These are phyloP conservation scores for Sinhomidia bicolor DNA, from an alignment of 2,888 invertebrate species.

Conservation along the genomic window DNA sequence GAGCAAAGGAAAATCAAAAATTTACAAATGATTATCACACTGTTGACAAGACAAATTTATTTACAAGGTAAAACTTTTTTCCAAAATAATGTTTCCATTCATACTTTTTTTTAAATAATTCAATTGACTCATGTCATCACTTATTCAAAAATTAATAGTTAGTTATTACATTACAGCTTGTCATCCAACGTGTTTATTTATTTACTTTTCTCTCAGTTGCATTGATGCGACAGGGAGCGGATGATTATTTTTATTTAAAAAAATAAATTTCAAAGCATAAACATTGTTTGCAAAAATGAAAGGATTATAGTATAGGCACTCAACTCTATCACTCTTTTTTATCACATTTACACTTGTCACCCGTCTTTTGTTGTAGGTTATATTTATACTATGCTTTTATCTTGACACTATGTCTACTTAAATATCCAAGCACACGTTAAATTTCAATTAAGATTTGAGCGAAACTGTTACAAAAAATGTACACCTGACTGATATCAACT, in stretches of 20 bases:
- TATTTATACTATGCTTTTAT: background rate
- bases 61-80: background rate
- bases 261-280: background rate
- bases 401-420: too few species aligned
- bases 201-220: background rate
- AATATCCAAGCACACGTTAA: conserved; percentile 5
- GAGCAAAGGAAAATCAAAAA: background rate
- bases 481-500: background rate
- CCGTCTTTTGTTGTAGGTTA: background rate
- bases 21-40: background rate
- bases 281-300: conserved; percentile 14
- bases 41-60: background rate
- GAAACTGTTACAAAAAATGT: background rate
- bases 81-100: background rate
- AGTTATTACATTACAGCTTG: too few species aligned
- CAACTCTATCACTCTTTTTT: background rate
- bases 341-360: conserved; percentile 23
- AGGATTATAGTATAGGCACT: background rate
- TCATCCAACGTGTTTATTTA: background rate
- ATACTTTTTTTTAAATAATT: background rate
- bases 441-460: conserved; percentile 28
- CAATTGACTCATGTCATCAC: background rate
- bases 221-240: background rate
- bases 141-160: background rate
- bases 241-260: background rate